phyloP scores from a whole-genome alignment of 1,140 invertebrate genomes.

The Polyergus mexicanus region DNA sequence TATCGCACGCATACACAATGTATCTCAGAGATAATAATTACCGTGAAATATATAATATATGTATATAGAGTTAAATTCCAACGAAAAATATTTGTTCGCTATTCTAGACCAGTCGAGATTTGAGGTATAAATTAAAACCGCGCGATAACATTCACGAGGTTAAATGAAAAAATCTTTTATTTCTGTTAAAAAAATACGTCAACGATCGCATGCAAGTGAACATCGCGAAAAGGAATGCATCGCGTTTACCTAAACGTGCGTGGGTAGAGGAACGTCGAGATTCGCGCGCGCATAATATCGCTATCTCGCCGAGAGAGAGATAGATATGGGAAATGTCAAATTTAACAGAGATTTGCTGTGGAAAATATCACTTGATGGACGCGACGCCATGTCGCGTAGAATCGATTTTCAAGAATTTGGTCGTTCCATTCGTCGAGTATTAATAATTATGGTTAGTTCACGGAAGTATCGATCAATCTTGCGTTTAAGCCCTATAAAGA shows the following conservation, averaged over 20 bases:
- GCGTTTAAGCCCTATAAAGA: too few relatives aligned
- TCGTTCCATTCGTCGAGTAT: not conserved
- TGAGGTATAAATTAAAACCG: not conserved
- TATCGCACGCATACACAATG: not conserved
- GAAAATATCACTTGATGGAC: not conserved
- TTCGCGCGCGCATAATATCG: not conserved
- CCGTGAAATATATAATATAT: too few relatives aligned
- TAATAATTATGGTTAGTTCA: too few relatives aligned
- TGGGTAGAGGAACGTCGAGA: not conserved
- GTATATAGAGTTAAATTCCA: too few relatives aligned
- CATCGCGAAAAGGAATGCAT: not conserved
- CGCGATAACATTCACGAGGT: not conserved
- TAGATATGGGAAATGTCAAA: not conserved
- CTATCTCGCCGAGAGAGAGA: slow-evolving; percentile 3
- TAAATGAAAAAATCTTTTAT: not conserved
- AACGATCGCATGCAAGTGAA: not conserved
- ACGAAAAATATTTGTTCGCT: too few relatives aligned
- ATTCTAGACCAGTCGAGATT: not conserved
- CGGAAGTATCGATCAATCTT: too few relatives aligned
- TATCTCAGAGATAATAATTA: not conserved
- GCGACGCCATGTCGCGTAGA: not conserved
- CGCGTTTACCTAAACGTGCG: not conserved
- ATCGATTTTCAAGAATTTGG: not conserved
- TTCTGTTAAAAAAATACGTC: not conserved
- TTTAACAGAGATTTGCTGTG: not conserved